Evolutionary conservation across 2,888 invertebrate species (phyloP).

Genomic region (Chirona hameri): DNA sequence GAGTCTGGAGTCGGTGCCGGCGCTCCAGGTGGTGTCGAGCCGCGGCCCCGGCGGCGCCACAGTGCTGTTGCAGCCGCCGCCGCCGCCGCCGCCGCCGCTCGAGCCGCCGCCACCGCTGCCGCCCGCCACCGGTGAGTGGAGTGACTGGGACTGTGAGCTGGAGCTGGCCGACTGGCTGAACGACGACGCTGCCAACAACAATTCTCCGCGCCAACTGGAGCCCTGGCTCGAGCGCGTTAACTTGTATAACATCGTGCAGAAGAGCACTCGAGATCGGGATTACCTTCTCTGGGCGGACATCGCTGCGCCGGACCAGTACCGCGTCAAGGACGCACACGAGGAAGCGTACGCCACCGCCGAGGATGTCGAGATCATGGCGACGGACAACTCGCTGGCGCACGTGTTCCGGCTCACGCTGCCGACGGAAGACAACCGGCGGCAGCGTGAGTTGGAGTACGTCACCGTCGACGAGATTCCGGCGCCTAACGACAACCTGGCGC

Average conservation of each 20-base stretch:
- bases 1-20: neutral
- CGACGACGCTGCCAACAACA: neutral
- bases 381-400: neutral
- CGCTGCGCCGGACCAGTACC: neutral
- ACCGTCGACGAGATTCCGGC: slow-evolving; percentile 50
- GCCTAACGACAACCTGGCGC: slow-evolving; percentile 54
- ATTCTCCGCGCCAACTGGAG: neutral
- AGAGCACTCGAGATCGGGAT: neutral
- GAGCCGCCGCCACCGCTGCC: no score
- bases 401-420: neutral
- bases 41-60: neutral
- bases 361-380: slow-evolving; percentile 79
- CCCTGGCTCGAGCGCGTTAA: neutral
- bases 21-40: neutral
- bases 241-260: neutral
- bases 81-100: neutral
- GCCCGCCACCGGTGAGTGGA: neutral
- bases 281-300: neutral
- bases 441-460: slow-evolving; percentile 63
- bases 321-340: slow-evolving; percentile 36
- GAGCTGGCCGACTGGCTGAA: neutral
- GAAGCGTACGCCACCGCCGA: slow-evolving; percentile 76
- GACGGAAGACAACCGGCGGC: slow-evolving; percentile 69
- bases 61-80: neutral
- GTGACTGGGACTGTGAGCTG: neutral